Percentiles rank a stretch among this genome's conserved stretches.
phyloP scores from a whole-genome alignment of 2,888 invertebrate species.

The Hypercompe scribonia region DNA sequence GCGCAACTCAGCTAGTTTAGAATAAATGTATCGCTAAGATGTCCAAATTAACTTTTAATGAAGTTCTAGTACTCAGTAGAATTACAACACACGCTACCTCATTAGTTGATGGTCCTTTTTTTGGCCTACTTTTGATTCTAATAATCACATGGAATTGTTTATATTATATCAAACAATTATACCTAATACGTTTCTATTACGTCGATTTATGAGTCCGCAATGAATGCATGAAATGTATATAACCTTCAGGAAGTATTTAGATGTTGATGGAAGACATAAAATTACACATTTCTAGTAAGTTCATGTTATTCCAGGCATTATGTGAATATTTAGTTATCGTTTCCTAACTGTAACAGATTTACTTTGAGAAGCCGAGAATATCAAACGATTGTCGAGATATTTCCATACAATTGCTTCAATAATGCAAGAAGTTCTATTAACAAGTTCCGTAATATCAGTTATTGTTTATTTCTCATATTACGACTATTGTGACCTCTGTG shows the following conservation, averaged over 20 bases:
- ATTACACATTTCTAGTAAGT: neutral
- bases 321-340: neutral
- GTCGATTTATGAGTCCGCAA: neutral
- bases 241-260: neutral
- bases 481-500: conserved; percentile 25
- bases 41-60: no score
- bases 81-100: neutral
- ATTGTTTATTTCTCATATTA: conserved; percentile 33
- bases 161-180: neutral
- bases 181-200: neutral
- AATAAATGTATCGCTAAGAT: no score
- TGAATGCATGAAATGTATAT: neutral
- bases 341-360: conserved; percentile 31
- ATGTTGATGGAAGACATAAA: neutral
- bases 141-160: neutral
- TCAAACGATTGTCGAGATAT: conserved; percentile 47
- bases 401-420: conserved; percentile 58
- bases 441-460: conserved; percentile 47
- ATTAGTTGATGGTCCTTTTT: neutral
- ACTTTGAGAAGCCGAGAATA: conserved; percentile 48
- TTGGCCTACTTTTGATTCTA: neutral
- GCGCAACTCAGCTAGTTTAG: no score
- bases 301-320: neutral
- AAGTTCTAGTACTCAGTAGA: no score
- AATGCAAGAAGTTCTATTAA: conserved; percentile 54